These are phyloP conservation scores for Hypotaenidia okinawae DNA, from an alignment of 2,797 vertebrate genomes.

Conservation along the genomic window DNA sequence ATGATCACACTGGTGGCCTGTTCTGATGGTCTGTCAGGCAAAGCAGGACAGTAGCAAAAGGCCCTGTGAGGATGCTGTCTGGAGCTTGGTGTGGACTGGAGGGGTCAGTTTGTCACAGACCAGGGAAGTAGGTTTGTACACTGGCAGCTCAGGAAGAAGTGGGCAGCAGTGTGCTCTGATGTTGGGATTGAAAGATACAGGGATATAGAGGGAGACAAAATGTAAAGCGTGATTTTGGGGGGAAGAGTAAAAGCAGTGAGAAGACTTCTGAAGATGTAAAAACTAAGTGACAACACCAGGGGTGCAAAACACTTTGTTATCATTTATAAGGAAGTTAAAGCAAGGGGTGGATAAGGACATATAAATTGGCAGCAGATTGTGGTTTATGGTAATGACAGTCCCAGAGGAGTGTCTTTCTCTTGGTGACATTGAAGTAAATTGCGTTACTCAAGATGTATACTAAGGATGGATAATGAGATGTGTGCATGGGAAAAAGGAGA, in stretches of 20 bases:
- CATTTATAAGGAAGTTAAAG: constrained; percentile 59
- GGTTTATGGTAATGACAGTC: constrained; percentile 72
- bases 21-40: background rate
- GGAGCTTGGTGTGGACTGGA: background rate
- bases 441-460: constrained; percentile 62
- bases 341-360: constrained; percentile 57
- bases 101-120: background rate
- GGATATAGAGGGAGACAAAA: background rate
- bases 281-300: background rate
- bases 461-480: constrained; percentile 70
- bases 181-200: background rate
- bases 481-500: constrained; percentile 25
- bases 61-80: background rate
- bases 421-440: constrained; percentile 78
- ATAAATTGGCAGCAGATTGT: constrained; percentile 72
- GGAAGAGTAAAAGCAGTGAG: background rate
- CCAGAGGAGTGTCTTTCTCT: constrained; percentile 65
- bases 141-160: background rate
- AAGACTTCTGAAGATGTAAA: background rate
- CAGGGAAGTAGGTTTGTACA: background rate
- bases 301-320: constrained; percentile 14
- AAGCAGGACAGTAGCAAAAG: background rate
- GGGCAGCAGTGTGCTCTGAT: background rate
- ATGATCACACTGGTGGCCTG: background rate
- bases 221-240: background rate